phyloP scores from a whole-genome alignment of 2,888 invertebrate species.

The Pimpla rufipes region DNA sequence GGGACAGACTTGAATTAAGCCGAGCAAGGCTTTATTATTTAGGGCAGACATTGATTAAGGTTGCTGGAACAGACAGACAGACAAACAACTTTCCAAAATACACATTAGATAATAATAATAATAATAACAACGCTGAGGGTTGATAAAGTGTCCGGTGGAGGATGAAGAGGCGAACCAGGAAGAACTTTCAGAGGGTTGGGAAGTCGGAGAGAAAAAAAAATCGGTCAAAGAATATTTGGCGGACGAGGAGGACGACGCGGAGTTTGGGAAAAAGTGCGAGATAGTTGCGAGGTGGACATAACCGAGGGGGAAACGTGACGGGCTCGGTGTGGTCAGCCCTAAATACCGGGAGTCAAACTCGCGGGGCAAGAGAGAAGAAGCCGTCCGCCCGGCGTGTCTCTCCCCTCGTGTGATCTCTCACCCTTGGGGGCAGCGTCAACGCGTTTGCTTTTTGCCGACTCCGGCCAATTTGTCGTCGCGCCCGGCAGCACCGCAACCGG shows the following conservation, averaged over 20 bases:
- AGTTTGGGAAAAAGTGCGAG: slow-evolving; percentile 46
- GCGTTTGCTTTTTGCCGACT: slow-evolving; percentile 54
- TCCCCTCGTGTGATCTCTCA: slow-evolving; percentile 43
- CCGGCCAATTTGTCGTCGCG: slow-evolving; percentile 57
- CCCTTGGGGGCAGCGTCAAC: slow-evolving; percentile 30
- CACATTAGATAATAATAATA: not conserved
- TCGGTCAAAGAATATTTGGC: slow-evolving; percentile 14
- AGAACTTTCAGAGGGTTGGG: not conserved
- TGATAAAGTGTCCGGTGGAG: not conserved
- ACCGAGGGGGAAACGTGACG: slow-evolving; percentile 32
- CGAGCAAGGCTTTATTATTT: too few species aligned
- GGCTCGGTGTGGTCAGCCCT: slow-evolving; percentile 39
- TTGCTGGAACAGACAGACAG: too few species aligned
- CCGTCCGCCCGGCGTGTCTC: slow-evolving; percentile 32
- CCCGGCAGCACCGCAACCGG: slow-evolving; percentile 32
- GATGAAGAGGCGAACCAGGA: slow-evolving; percentile 1
- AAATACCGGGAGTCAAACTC: slow-evolving; percentile 47
- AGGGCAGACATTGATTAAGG: too few species aligned
- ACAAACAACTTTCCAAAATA: too few species aligned
- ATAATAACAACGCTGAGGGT: not conserved
- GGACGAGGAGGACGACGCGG: not conserved
- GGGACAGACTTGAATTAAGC: too few species aligned
- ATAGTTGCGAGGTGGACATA: slow-evolving; percentile 14
- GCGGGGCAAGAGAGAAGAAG: slow-evolving; percentile 4
- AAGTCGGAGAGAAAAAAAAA: slow-evolving; percentile 13